Evolutionary conservation across 2,113 vertebrate genomes (phyloP).

Genomic region (Chlorocebus sabaeus): DNA sequence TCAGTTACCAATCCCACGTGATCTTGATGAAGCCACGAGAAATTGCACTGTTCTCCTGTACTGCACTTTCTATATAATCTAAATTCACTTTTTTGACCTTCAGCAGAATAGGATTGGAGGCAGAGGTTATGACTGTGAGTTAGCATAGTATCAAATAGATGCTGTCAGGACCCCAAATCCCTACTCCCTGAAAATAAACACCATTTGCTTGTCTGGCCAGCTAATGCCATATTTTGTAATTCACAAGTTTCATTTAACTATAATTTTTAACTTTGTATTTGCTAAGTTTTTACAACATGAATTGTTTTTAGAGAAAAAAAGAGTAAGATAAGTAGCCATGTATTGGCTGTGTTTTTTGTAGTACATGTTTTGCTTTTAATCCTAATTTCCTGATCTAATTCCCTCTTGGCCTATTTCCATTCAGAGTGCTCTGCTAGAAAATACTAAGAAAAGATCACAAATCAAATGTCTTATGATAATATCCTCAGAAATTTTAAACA

Average conservation of each 20-base stretch:
- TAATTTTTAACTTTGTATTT: slow-evolving; percentile 27
- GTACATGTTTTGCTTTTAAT: slow-evolving; percentile 47
- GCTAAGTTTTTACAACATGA: neutral
- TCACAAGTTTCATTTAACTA: neutral
- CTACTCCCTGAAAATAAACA: neutral
- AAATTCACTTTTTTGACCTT: neutral
- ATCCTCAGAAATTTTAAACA: slow-evolving; percentile 64
- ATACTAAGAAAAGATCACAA: neutral
- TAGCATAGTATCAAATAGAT: neutral
- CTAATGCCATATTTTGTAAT: neutral
- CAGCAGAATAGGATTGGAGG: neutral
- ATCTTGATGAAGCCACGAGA: neutral
- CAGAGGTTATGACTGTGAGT: neutral
- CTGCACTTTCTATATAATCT: neutral
- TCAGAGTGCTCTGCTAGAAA: neutral
- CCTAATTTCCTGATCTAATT: slow-evolving; percentile 55
- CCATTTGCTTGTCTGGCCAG: neutral
- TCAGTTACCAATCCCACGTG: neutral
- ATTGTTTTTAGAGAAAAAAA: neutral
- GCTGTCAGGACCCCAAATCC: neutral
- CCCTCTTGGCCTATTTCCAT: slow-evolving; percentile 47
- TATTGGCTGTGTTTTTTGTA: neutral
- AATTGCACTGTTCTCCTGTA: neutral
- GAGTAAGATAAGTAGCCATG: neutral
- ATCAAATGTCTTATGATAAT: slow-evolving; percentile 15